Evolutionary conservation across 2,888 invertebrate species (phyloP).

Genomic region (Phanerotoma sp.): DNA sequence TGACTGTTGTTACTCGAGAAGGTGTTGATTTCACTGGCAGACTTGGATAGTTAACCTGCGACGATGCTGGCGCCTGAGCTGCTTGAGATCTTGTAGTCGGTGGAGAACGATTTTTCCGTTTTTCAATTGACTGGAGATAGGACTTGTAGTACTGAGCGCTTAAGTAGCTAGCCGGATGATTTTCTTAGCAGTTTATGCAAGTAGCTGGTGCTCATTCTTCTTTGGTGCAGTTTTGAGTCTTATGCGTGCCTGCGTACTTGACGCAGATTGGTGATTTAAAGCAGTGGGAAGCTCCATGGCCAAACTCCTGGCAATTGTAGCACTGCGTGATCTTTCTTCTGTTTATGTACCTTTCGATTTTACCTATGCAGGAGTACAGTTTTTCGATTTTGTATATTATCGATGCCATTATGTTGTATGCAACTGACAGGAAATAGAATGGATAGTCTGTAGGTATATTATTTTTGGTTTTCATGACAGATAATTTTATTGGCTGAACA

Average conservation of each 20-base stretch:
- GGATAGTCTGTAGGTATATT: not conserved
- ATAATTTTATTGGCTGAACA: not conserved
- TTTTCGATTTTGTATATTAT: not conserved
- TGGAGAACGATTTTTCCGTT: not conserved
- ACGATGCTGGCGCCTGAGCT: no score
- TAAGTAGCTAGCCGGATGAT: conserved; percentile 33
- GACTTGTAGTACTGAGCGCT: conserved; percentile 24
- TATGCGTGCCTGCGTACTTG: conserved; percentile 32
- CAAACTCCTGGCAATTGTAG: conserved; percentile 37
- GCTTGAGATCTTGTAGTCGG: no score
- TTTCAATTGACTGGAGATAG: conserved; percentile 16
- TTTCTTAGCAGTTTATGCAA: conserved; percentile 36
- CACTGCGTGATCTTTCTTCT: conserved; percentile 34
- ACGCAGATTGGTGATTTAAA: conserved; percentile 27
- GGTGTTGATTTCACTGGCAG: no score
- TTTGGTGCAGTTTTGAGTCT: conserved; percentile 34
- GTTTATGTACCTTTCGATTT: conserved; percentile 26
- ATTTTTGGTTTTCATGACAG: not conserved
- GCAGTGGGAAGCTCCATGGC: conserved; percentile 36
- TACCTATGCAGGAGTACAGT: not conserved
- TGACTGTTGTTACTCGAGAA: no score
- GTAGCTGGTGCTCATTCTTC: conserved; percentile 26
- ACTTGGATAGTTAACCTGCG: no score
- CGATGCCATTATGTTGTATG: not conserved
- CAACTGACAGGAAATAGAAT: not conserved